A percentile compares a stretch with the other conserved stretches of the same genome.
These are phyloP conservation scores for Notolabrus celidotus DNA, from an alignment of 2,797 vertebrate genomes.

Conservation along the genomic window DNA sequence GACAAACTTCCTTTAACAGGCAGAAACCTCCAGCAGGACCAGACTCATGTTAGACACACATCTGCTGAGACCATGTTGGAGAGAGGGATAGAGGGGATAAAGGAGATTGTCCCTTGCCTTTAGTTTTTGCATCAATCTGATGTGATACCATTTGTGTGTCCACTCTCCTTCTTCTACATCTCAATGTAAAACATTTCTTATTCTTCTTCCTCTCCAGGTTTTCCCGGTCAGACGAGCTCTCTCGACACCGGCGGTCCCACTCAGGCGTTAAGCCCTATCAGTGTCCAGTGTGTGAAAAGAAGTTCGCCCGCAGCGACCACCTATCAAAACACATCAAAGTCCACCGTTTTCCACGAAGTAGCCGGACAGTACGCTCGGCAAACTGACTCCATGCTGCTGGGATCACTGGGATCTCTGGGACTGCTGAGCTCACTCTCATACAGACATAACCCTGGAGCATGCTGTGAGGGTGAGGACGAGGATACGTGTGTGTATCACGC, in stretches of 20 bases:
- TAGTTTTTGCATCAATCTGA: not conserved
- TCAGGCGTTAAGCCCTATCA: slow-evolving; percentile 97
- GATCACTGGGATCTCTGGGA: slow-evolving; percentile 42
- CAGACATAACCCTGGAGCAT: slow-evolving; percentile 30
- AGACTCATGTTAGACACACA: too few species aligned
- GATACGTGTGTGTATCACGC: not conserved
- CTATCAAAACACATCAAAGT: slow-evolving; percentile 98
- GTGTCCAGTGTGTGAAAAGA: slow-evolving; percentile 95
- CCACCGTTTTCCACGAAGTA: slow-evolving; percentile 94
- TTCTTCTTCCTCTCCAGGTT: slow-evolving; percentile 84
- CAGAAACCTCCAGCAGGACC: too few species aligned
- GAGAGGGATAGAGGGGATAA: too few species aligned
- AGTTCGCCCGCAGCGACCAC: slow-evolving; percentile 97
- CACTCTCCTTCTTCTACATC: too few species aligned
- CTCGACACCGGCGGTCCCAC: slow-evolving; percentile 94
- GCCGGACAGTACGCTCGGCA: slow-evolving; percentile 86
- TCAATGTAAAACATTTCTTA: slow-evolving; percentile 8
- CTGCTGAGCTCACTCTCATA: slow-evolving; percentile 20
- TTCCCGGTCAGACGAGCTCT: slow-evolving; percentile 95
- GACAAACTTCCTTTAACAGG: too few species aligned
- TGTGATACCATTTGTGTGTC: too few species aligned
- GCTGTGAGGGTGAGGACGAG: not conserved
- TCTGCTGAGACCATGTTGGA: too few species aligned
- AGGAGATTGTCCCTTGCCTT: too few species aligned
- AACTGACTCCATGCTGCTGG: slow-evolving; percentile 82